Evolutionary conservation across 2,888 invertebrate genomes (phyloP), one percentile per base, ranked within the genome.

Genomic region (Stenurella melanura): DNA sequence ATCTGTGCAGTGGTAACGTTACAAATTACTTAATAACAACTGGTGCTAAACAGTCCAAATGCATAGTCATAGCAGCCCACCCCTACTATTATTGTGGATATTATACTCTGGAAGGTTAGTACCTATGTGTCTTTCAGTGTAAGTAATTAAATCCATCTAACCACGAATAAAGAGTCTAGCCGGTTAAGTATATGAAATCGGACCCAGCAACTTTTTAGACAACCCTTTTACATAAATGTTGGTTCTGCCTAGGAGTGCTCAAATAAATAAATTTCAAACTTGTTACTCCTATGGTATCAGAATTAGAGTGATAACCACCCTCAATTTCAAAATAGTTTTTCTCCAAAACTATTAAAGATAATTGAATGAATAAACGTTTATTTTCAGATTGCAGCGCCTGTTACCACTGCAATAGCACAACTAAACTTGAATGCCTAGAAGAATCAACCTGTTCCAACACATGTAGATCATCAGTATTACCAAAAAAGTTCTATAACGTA

Each of bases 321-420:
- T n/a, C n/a, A n/a, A n/a, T n/a, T n/a, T n/a, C n/a, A n/a, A n/a
- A n/a, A n/a, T n/a, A n/a, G n/a, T n/a, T n/a, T n/a, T n/a, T n/a
- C n/a, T n/a, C n/a, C n/a, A n/a, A n/a, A n/a, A n/a, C n/a, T n/a
- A n/a, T n/a, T n/a, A n/a, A n/a, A n/a, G n/a, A n/a, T n/a, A n/a
- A n/a, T n/a, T n/a, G n/a, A n/a, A n/a, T n/a, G n/a, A n/a, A n/a
- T n/a, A n/a, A n/a, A n/a, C n/a, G n/a, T 2, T 11, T n/a, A 26
- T 38, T 72, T 72, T 61, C 26, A 72, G 72, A 72, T 72, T 72
- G 72, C 63, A 72, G 63, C 19, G 2, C 64, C n/a, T 72, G 72
- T 26, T 72, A 54, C 17, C 56, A 63, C 54, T 72, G 72, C 26
- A n/a, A 42, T 15, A n/a, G 18, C 15, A 7, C 15, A 50, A 64